Conservation (phyloP, 2,888 invertebrate species). For the Melanchra persicariae region DNA sequence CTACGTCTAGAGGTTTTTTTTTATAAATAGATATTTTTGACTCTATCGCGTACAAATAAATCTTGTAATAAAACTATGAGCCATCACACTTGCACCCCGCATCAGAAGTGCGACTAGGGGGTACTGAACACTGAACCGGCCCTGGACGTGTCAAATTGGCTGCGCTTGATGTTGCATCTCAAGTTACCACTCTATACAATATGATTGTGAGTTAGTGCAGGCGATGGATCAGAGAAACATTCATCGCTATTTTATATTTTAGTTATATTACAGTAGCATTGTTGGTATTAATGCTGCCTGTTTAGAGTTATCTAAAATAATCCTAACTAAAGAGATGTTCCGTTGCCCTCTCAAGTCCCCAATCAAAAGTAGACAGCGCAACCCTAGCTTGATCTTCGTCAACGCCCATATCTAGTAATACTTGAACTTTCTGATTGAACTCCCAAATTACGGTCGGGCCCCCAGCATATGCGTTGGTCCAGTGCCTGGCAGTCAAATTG, state of each 20-base stretch:
- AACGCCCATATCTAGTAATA: constrained; percentile 98
- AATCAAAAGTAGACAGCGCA: constrained; percentile 97
- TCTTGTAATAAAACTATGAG: background rate
- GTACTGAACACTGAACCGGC: background rate
- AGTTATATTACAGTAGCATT: constrained; percentile 54
- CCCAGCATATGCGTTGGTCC: constrained; percentile 98
- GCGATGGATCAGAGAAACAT: constrained; percentile 44
- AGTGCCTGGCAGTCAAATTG: constrained; percentile 97
- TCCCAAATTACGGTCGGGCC: constrained; percentile 92
- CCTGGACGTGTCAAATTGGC: background rate
- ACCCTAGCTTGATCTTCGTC: constrained; percentile 97
- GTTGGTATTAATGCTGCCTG: constrained; percentile 49
- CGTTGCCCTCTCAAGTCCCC: constrained; percentile 98
- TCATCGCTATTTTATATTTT: constrained; percentile 43
- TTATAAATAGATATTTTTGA: background rate
- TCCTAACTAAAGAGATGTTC: constrained; percentile 91
- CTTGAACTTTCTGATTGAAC: constrained; percentile 96
- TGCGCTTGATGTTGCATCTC: background rate
- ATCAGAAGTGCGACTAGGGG: background rate
- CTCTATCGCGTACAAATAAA: background rate
- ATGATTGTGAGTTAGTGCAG: constrained; percentile 23
- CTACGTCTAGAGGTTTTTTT: too few species aligned
- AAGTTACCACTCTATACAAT: constrained; percentile 24
- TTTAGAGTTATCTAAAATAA: constrained; percentile 40
- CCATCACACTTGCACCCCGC: background rate